Base-by-base conservation (phyloP, 2,113 vertebrate genomes). In the Aphyosemion australe region DNA sequence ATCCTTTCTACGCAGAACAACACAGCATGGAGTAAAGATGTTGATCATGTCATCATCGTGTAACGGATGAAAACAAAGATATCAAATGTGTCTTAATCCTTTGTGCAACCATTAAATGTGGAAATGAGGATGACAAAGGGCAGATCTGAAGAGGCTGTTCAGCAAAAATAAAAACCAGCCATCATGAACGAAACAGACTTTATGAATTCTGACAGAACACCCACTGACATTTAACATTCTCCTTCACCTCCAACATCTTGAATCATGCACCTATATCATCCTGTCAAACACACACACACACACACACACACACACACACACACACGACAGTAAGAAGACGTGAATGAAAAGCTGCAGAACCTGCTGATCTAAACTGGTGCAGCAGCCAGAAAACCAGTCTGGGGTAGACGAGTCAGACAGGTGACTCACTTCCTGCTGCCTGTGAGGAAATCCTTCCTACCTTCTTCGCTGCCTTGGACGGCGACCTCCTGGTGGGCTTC, bases 381-480 rank as follows among this genome's bases (percentile, higher is more conserved):
- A 37, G 18, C 66, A 41, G 48, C 26, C 13, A 61, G 61, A 74
- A 63, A 82, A 74, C 67, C 79, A 60, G 64, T 48, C 42, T 56
- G 45, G 12, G 48, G 51, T 18, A 65, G 54, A 42, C 53, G 60
- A 77, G 49, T 11, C 54, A 8, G 46, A 21, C 42, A 81, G 58
- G 14, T 73, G 79, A 76, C 73, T 74, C 79, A 74, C 26, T 49
- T 60, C 65, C 77, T 49, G 59, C 58, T 57, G 65, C 70, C 75
- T 81, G 12, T 59, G 43, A 45, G 15, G 5, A 45, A 12, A 26
- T 64, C 49, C n/a, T 19, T 48, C 89, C 83, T 89, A 96, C 95
- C 95, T 96, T 95, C 84, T 93, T 95, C 26, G 87, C 89, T 51
- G 92, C 89, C 13, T 93, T 90, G 0, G 93, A 94, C 1, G 89